Evolutionary conservation across 1,140 invertebrate species (phyloP).

Genomic region (Panagrolaimus sp.): DNA sequence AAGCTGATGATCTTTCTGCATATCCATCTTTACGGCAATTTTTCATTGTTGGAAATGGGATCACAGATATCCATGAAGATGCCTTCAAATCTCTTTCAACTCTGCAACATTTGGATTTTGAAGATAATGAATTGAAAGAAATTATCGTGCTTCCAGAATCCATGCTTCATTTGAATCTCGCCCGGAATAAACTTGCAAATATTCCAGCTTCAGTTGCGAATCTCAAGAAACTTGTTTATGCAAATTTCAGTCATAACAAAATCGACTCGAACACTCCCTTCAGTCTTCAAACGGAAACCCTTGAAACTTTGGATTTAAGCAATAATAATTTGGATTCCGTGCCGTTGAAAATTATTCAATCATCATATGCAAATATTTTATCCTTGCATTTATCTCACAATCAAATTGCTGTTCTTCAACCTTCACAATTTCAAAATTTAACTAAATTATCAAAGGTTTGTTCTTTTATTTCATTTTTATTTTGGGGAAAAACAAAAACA

Average conservation of each 20-base stretch:
- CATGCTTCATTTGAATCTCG: conserved; percentile 41
- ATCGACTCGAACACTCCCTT: conserved; percentile 40
- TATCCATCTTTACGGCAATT: conserved; percentile 47
- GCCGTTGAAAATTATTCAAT: conserved; percentile 34
- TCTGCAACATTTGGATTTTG: conserved; percentile 37
- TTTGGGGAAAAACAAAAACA: neutral
- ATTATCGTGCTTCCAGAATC: conserved; percentile 26
- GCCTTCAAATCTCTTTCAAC: conserved; percentile 19
- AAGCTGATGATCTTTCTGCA: conserved; percentile 24
- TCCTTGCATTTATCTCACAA: conserved; percentile 37
- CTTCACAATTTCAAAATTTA: conserved; percentile 40
- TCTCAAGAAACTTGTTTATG: conserved; percentile 29
- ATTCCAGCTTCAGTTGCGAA: conserved; percentile 41
- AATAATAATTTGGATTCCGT: conserved; percentile 34
- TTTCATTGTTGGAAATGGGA: conserved; percentile 6
- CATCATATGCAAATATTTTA: conserved; percentile 27
- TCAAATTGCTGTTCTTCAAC: conserved; percentile 35
- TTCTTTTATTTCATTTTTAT: conserved; percentile 17
- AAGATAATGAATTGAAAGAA: conserved; percentile 31
- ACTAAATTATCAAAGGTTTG: conserved; percentile 47
- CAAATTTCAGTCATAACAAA: conserved; percentile 47
- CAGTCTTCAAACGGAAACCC: conserved; percentile 17
- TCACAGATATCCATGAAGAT: conserved; percentile 22
- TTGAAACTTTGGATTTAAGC: conserved; percentile 46
- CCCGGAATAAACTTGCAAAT: conserved; percentile 35